phyloP scores from a whole-genome alignment of 1,140 invertebrate genomes.

The Polypedilum vanderplanki region DNA sequence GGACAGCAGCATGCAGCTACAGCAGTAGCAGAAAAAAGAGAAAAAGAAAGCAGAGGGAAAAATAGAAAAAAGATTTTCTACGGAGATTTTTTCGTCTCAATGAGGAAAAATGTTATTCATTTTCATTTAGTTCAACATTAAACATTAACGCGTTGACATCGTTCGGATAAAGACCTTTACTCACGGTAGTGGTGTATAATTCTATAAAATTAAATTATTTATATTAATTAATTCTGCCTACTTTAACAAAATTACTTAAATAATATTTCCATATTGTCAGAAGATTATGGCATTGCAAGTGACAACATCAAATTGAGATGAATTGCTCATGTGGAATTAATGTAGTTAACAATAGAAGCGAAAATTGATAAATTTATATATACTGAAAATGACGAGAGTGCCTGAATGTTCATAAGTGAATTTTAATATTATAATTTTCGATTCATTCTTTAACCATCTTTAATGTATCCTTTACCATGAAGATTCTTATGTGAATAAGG shows the following conservation, averaged over 20 bases:
- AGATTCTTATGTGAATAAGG: too few species aligned
- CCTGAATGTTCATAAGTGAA: not conserved
- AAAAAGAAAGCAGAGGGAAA: not conserved
- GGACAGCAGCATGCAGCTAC: not conserved
- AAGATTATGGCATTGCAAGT: not conserved
- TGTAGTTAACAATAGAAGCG: not conserved
- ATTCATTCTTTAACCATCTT: too few species aligned
- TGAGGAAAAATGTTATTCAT: not conserved
- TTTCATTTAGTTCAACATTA: slow-evolving; percentile 7
- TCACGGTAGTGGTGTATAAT: not conserved
- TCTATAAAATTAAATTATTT: not conserved
- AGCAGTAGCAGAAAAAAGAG: not conserved
- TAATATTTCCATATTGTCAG: not conserved
- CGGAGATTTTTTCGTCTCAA: slow-evolving; percentile 10
- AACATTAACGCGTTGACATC: slow-evolving; percentile 11
- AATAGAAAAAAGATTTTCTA: not conserved
- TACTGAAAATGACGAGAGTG: slow-evolving; percentile 4
- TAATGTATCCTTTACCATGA: too few species aligned
- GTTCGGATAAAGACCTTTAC: not conserved
- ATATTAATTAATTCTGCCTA: not conserved
- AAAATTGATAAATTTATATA: not conserved
- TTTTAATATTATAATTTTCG: too few species aligned
- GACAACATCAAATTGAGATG: not conserved
- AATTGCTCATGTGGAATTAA: slow-evolving; percentile 11
- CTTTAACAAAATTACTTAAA: not conserved